Evolutionary conservation across 2,113 vertebrate genomes (phyloP).

Genomic region (Corydoras sp.): DNA sequence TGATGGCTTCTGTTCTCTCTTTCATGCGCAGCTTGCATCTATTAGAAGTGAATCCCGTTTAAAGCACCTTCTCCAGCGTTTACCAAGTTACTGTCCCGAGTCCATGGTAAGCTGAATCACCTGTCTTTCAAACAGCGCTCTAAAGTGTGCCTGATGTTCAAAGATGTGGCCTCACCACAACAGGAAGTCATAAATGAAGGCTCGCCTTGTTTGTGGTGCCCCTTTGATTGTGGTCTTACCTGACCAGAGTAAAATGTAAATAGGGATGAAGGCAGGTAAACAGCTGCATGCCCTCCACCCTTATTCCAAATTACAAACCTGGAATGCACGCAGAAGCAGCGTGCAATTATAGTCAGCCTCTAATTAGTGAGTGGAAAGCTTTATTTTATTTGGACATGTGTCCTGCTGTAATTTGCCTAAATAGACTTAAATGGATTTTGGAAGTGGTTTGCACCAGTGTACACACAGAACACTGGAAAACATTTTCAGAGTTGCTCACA

Average conservation of each 20-base stretch:
- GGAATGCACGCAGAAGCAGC: constrained; percentile 18
- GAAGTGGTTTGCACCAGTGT: constrained; percentile 17
- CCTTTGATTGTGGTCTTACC: constrained; percentile 26
- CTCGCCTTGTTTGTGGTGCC: neutral
- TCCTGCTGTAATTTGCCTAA: constrained; percentile 28
- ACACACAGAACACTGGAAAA: neutral
- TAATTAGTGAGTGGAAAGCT: constrained; percentile 40
- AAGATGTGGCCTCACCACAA: neutral
- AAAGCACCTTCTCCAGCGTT: constrained; percentile 85
- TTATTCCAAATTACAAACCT: constrained; percentile 44
- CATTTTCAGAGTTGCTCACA: neutral
- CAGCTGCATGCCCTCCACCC: constrained; percentile 19
- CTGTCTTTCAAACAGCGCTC: neutral
- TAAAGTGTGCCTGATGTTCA: constrained; percentile 7
- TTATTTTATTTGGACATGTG: constrained; percentile 33
- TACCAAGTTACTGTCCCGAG: constrained; percentile 90
- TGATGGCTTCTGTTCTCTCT: constrained; percentile 13
- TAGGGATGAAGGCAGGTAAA: constrained; percentile 16
- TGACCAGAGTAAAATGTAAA: constrained; percentile 5
- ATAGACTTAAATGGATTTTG: constrained; percentile 28
- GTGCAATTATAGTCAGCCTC: constrained; percentile 36
- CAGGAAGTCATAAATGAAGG: constrained; percentile 27
- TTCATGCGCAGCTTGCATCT: constrained; percentile 74
- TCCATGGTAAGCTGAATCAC: constrained; percentile 69
- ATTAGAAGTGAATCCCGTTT: constrained; percentile 95